Evolutionary conservation across 2,888 invertebrate species (phyloP).

Genomic region (Alloplasta piceator): DNA sequence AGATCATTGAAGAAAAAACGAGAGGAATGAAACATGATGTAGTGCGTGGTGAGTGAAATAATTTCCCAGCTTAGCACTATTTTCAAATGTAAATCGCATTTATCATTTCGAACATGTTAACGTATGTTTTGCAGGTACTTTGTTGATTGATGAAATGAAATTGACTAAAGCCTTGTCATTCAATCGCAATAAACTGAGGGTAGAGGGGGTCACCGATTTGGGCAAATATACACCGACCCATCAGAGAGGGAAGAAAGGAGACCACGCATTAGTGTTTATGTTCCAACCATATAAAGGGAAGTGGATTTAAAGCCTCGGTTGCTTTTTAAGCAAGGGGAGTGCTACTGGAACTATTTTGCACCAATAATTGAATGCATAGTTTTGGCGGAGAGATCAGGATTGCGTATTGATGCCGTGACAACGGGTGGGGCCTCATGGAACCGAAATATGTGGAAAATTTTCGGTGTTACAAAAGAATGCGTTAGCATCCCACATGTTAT

Average conservation of each 20-base stretch:
- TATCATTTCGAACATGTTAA: neutral
- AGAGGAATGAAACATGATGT: constrained; percentile 32
- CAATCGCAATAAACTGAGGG: neutral
- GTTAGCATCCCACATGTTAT: constrained; percentile 1
- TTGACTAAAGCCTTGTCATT: neutral
- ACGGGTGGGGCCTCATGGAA: constrained; percentile 58
- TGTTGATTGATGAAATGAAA: constrained; percentile 7
- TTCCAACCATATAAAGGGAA: constrained; percentile 67
- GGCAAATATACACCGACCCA: constrained; percentile 64
- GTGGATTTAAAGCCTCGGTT: constrained; percentile 68
- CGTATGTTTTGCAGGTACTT: constrained; percentile 10
- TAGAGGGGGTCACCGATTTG: constrained; percentile 62
- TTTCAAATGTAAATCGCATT: neutral
- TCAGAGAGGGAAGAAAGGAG: constrained; percentile 60
- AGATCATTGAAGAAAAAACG: constrained; percentile 46
- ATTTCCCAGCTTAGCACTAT: neutral
- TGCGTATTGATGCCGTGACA: constrained; percentile 49
- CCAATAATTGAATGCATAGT: constrained; percentile 68
- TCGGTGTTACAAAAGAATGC: constrained; percentile 44
- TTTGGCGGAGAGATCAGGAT: constrained; percentile 60
- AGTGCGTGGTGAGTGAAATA: constrained; percentile 43
- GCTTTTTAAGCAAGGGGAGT: constrained; percentile 67
- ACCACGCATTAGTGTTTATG: constrained; percentile 72
- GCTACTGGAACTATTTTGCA: constrained; percentile 63
- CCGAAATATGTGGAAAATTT: constrained; percentile 51